Base-by-base conservation (phyloP, 2,113 vertebrate genomes). In the Chelonoidis abingdonii region DNA sequence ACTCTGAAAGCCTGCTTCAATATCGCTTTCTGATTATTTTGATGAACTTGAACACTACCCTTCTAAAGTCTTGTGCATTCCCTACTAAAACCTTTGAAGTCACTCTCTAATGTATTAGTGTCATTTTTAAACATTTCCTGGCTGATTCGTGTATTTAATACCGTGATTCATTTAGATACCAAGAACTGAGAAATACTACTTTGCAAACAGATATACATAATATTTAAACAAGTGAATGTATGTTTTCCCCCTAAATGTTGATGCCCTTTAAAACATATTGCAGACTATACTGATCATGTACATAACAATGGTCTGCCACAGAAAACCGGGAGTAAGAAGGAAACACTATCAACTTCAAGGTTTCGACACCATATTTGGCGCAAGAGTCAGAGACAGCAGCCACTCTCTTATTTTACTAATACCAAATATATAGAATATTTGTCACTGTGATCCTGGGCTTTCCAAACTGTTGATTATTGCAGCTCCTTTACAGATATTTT, bases 371-470 rank as follows among this genome's bases (percentile, higher is more conserved):
- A 25, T 83, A 89, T 89, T 93, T 94, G 44, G 75, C 35, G 10
- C 27, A 86, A 83, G 47, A 92, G n/a, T 52, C 79, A 76, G 44
- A 86, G 31, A 41, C 19, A 69, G 31, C 31, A 69, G 62, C 14
- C 62, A 69, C 7, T n/a, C 62, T 69, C 19, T 94, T 21, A 25
- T 79, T 92, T 93, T 62, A 21, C 78, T 92, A 84, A 80, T 21
- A 93, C n/a, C 83, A 83, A 81, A 90, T 93, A 89, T 10, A 87
- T 53, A 72, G 65, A 93, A 25, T 44, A 27, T 80, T 93, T 94
- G 92, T 80, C 84, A 92, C 29, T 62, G 59, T 62, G 12, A 62
- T 62, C 31, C 29, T 62, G 29, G 31, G 27, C 12, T 62, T 62
- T 31, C 59, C 59, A 62, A 62, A 62, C 59, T 62, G 29, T 62